These are phyloP conservation scores for Philopedon plagiatum DNA, from an alignment of 2,888 invertebrate species.

Conservation along the genomic window DNA sequence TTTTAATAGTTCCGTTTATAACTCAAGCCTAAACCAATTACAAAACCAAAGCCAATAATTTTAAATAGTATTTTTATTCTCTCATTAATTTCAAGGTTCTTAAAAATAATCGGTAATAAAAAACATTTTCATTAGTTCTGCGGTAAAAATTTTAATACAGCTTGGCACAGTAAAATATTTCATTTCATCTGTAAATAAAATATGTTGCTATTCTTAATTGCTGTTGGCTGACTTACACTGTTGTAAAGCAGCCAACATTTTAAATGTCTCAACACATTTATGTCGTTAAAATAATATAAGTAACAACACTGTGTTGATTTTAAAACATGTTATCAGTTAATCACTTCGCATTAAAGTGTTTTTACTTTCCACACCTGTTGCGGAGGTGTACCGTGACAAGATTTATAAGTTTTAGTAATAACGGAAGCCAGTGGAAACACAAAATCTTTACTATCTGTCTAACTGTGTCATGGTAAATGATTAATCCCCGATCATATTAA, in stretches of 20 bases:
- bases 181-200: conserved; percentile 26
- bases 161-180: conserved; percentile 24
- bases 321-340: conserved; percentile 13
- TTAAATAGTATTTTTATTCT: neutral
- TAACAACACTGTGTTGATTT: neutral
- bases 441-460: no score
- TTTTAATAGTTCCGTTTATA: no score
- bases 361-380: neutral
- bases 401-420: no score
- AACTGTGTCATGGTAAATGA: no score
- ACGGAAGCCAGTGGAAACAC: no score
- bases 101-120: conserved; percentile 21
- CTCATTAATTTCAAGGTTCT: conserved; percentile 23
- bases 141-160: conserved; percentile 19
- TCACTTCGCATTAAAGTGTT: neutral
- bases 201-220: conserved; percentile 24
- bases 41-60: neutral
- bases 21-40: no score
- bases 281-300: conserved; percentile 20
- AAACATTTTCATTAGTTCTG: conserved; percentile 19
- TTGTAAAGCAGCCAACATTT: conserved; percentile 20
- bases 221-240: conserved; percentile 22
- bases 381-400: no score
- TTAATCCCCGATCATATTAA: no score
- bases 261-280: conserved; percentile 30